These are phyloP conservation scores for Rhorus exstirpatorius DNA, from an alignment of 2,888 invertebrate genomes.

Conservation along the genomic window DNA sequence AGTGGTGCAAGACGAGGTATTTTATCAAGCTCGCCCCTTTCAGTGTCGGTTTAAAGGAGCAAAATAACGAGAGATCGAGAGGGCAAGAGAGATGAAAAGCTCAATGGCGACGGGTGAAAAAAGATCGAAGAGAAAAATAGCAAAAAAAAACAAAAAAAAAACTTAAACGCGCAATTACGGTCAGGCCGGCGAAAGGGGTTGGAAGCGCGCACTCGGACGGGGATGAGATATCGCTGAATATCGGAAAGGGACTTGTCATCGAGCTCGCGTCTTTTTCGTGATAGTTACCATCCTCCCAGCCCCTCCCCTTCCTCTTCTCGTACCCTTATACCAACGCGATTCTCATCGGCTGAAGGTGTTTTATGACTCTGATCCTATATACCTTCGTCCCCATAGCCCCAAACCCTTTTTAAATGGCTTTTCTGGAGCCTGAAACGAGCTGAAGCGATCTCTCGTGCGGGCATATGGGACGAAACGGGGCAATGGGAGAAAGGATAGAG, in stretches of 20 bases:
- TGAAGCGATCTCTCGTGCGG: background rate
- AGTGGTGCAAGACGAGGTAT: no score
- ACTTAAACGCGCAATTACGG: slow-evolving; percentile 29
- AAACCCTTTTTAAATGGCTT: slow-evolving; percentile 5
- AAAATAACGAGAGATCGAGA: no score
- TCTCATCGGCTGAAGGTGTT: slow-evolving; percentile 69
- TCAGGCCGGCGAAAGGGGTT: background rate
- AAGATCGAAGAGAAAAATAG: background rate
- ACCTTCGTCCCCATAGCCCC: background rate
- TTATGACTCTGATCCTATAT: slow-evolving; percentile 50
- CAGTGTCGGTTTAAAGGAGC: no score
- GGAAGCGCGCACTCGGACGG: background rate
- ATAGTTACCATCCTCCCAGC: background rate
- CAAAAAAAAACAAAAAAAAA: slow-evolving; percentile 8
- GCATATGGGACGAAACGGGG: background rate
- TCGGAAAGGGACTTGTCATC: slow-evolving; percentile 4
- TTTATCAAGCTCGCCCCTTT: no score
- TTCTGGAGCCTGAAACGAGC: slow-evolving; percentile 15
- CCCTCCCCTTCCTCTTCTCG: background rate
- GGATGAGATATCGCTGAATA: slow-evolving; percentile 12
- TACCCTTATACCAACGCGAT: slow-evolving; percentile 61
- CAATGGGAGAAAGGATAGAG: background rate
- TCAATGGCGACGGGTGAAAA: background rate
- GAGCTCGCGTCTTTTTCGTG: slow-evolving; percentile 6
- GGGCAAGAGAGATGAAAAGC: slow-evolving; percentile 19